A percentile compares a stretch with the other conserved stretches of the same genome.
These are phyloP conservation scores for Catamblyrhynchus diadema DNA, from an alignment of 2,797 vertebrate species.

Conservation along the genomic window DNA sequence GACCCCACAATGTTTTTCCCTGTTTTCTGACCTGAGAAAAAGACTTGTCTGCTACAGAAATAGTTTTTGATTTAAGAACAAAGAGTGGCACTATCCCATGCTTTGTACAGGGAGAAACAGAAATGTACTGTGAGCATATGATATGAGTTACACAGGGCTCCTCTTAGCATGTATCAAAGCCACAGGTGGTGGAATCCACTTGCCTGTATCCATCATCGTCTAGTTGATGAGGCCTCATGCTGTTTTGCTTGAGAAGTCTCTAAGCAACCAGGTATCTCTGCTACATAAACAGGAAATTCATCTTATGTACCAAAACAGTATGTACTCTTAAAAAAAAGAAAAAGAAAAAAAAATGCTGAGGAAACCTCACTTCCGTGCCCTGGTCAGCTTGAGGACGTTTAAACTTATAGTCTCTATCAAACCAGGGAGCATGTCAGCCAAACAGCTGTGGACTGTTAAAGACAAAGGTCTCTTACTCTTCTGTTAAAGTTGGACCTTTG, in stretches of 20 bases:
- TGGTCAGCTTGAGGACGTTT: not conserved
- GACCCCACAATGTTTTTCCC: not conserved
- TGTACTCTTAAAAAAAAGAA: not conserved
- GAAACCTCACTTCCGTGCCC: not conserved
- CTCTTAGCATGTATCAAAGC: not conserved
- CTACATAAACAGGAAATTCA: not conserved
- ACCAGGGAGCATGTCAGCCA: not conserved
- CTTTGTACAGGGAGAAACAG: not conserved
- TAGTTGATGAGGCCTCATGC: not conserved
- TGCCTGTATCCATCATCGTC: not conserved
- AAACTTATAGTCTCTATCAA: not conserved
- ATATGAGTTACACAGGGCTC: not conserved
- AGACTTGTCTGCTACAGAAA: not conserved
- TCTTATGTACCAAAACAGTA: not conserved
- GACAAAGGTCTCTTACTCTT: not conserved
- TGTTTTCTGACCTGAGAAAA: not conserved
- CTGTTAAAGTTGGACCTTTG: not conserved
- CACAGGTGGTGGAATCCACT: not conserved
- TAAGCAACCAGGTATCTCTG: not conserved
- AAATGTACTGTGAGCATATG: accelerated
- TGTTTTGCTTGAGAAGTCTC: not conserved
- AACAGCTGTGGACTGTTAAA: not conserved
- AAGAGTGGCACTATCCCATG: not conserved
- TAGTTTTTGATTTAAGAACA: not conserved
- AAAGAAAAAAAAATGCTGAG: too few relatives aligned